Evolutionary conservation across 2,113 vertebrate species (phyloP), one percentile per base, ranked within the genome.

Genomic region (Oreochromis tanganicae): DNA sequence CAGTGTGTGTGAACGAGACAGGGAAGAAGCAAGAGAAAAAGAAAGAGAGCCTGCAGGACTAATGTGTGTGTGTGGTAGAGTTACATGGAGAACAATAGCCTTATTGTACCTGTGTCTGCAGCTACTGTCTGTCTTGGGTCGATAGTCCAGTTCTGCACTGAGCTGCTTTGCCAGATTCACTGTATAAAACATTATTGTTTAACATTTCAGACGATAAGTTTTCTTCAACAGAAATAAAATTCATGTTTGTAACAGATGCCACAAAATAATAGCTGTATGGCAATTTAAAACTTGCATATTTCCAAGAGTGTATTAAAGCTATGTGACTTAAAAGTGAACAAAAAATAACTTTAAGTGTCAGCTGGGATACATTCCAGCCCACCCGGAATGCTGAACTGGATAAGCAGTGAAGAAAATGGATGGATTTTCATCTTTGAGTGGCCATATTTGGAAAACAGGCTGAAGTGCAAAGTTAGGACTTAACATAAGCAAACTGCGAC

Each of bases 21-120:
- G 36, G 34, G 34, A 68, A 19, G n/a, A 36, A 19, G 80, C 43
- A 7, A 48, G 43, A 48, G 16, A 5, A 5, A 50, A 50, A 75
- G 41, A 75, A 75, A 11, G 43, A 27, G 68, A 50, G 14, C 16
- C 24, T 29, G 43, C 46, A 75, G 71, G 41, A 48, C 21, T 75
- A 48, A 48, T 73, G 68, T 4, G 32, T 71, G 83, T 68, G 83
- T 73, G 68, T 85, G 87, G 50, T 92, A 46, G 87, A 85, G 89
- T 94, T 94, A 93, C 94, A 93, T 29, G 36, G 56, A 89, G 93
- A 91, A 96, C 94, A 96, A 94, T 68, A 52, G 92, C 27, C 81
- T 82, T 63, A 93, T 95, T 95, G 94, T 95, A 92, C 93, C 90
- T 93, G 85, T 38, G 61, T 90, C 83, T 89, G 80, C 41, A 84